A percentile compares a stretch with the other conserved stretches of the same genome.
Evolutionary conservation across 2,113 vertebrate species (phyloP).

Genomic region (Glaucidium brasilianum): DNA sequence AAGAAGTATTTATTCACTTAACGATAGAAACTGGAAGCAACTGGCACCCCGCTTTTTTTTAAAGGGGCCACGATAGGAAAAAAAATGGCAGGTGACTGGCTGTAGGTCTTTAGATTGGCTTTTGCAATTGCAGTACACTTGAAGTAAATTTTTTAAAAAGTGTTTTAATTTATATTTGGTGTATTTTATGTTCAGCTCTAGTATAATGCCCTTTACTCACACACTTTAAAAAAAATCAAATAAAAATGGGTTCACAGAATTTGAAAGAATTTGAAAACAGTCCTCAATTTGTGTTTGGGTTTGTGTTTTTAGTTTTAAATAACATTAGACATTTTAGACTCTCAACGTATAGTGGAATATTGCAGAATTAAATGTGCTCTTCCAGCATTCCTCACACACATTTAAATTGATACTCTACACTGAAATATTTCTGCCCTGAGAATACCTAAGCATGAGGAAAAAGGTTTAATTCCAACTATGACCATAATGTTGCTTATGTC

Average conservation of each 20-base stretch:
- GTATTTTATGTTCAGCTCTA: not conserved
- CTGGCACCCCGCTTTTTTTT: not conserved
- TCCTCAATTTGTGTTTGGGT: not conserved
- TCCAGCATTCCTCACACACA: not conserved
- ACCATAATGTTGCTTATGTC: not conserved
- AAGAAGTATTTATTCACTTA: not conserved
- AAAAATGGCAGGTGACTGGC: not conserved
- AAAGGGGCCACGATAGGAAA: not conserved
- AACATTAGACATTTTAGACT: not conserved
- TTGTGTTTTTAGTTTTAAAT: not conserved
- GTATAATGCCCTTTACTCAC: not conserved
- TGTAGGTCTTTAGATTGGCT: not conserved
- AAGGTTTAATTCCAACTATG: not conserved
- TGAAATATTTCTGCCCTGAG: not conserved
- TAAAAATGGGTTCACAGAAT: not conserved
- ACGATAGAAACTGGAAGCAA: not conserved
- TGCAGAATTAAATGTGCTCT: not conserved
- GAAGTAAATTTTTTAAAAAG: not conserved
- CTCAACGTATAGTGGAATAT: not conserved
- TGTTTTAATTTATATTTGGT: not conserved
- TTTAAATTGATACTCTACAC: not conserved
- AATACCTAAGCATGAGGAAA: not conserved
- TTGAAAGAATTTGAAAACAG: not conserved
- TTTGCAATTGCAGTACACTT: not conserved
- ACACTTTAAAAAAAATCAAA: not conserved